These are phyloP conservation scores for Drosophila kepulauana DNA, from an alignment of 1,140 invertebrate species.

Conservation along the genomic window DNA sequence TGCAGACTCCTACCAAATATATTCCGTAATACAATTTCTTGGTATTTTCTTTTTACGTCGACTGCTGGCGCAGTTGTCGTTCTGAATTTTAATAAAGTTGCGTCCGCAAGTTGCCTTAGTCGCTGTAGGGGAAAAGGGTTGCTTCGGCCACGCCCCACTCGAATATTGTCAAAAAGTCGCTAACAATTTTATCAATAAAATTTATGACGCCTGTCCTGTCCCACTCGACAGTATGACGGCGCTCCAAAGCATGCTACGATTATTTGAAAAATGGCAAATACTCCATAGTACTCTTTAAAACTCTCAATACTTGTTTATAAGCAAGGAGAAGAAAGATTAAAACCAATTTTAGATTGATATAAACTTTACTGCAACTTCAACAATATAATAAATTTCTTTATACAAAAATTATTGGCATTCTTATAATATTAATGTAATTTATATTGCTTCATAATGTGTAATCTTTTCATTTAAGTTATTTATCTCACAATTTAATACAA, in stretches of 20 bases:
- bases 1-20: conserved; percentile 28
- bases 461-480: too few species aligned
- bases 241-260: conserved; percentile 1
- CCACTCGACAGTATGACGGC: background rate
- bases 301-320: background rate
- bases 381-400: too few species aligned
- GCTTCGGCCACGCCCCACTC: conserved; percentile 24
- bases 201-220: conserved; percentile 37
- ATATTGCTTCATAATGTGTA: too few species aligned
- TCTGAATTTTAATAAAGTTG: conserved; percentile 78
- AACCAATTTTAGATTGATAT: too few species aligned
- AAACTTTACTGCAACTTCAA: too few species aligned
- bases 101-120: conserved; percentile 30
- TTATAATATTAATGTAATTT: too few species aligned
- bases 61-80: conserved; percentile 53
- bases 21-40: conserved; percentile 69
- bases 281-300: background rate
- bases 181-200: conserved; percentile 57
- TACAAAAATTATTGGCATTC: too few species aligned
- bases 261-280: background rate
- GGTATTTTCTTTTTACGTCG: conserved; percentile 50
- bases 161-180: conserved; percentile 47
- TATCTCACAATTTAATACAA: too few species aligned
- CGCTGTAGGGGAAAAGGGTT: conserved; percentile 35
- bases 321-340: too few species aligned